Percentiles rank a stretch among this genome's conserved stretches.
These are phyloP conservation scores for Epinotia bilunana DNA, from an alignment of 2,888 invertebrate species.

Conservation along the genomic window DNA sequence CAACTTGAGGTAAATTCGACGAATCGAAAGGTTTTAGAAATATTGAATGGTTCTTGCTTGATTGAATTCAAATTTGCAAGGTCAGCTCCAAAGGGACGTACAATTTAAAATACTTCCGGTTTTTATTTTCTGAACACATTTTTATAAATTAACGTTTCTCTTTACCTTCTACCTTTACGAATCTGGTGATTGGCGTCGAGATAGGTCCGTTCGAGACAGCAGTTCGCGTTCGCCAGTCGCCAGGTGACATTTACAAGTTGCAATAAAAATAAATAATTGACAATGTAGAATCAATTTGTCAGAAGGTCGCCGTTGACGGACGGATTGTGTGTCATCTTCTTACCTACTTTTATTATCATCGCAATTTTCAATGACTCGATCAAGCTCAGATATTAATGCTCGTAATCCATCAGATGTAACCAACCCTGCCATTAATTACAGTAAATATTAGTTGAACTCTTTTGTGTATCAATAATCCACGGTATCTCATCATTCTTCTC, in stretches of 20 bases:
- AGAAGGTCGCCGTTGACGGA: too few relatives aligned
- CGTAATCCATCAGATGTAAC: neutral
- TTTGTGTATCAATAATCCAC: constrained; percentile 7
- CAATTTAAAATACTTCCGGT: neutral
- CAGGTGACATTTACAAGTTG: too few relatives aligned
- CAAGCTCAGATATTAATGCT: neutral
- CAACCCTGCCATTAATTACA: neutral
- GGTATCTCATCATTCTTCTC: constrained; percentile 21
- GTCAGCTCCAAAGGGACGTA: neutral
- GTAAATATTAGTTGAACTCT: neutral
- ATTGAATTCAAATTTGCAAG: neutral
- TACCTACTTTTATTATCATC: neutral
- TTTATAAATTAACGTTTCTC: neutral
- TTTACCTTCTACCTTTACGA: neutral
- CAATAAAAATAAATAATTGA: too few relatives aligned
- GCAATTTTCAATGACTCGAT: neutral
- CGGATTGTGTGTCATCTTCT: neutral
- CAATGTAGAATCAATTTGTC: too few relatives aligned
- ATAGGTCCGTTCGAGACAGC: too few relatives aligned
- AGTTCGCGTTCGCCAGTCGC: too few relatives aligned
- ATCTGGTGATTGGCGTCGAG: too few relatives aligned
- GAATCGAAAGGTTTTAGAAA: constrained; percentile 33
- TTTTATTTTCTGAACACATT: neutral
- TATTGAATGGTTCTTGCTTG: neutral
- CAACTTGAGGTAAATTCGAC: constrained; percentile 21